A percentile compares a stretch with the other conserved stretches of the same genome.
Evolutionary conservation across 2,797 vertebrate species (phyloP).

Genomic region (Gymnothorax javanicus): DNA sequence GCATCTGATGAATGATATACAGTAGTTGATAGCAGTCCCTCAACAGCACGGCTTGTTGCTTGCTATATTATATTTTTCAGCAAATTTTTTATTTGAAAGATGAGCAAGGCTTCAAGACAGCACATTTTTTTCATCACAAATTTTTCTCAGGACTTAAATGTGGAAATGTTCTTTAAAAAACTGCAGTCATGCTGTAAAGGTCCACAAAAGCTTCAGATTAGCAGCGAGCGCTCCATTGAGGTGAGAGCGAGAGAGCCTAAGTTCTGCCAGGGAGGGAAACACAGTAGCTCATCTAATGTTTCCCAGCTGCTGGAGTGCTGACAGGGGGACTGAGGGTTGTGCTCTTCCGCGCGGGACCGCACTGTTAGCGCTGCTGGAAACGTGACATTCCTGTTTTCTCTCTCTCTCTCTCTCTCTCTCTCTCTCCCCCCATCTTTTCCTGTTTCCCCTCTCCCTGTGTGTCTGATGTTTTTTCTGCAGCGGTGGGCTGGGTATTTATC

Average conservation of each 20-base stretch:
- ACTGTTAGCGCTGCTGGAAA: neutral
- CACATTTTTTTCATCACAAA: neutral
- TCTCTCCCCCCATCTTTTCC: neutral
- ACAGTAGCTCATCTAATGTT: slow-evolving; percentile 10
- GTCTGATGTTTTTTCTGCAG: neutral
- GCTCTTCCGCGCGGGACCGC: neutral
- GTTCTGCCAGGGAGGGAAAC: neutral
- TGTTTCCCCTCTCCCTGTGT: too few relatives aligned
- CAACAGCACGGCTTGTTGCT: too few relatives aligned
- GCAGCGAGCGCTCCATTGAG: neutral
- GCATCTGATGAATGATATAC: neutral
- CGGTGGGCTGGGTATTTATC: neutral
- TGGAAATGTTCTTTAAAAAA: neutral
- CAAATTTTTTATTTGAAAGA: neutral
- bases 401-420: neutral
- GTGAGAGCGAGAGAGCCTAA: too few relatives aligned
- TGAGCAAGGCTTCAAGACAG: neutral
- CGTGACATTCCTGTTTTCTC: neutral
- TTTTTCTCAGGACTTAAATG: neutral
- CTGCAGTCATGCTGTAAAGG: neutral
- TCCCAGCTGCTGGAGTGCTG: neutral
- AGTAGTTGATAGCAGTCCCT: too few relatives aligned
- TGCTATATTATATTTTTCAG: neutral
- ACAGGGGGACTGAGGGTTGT: neutral
- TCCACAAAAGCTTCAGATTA: neutral